Percentiles rank a stretch among this genome's conserved stretches.
phyloP scores from a whole-genome alignment of 1,140 invertebrate species.

The Drosophila sucinea region DNA sequence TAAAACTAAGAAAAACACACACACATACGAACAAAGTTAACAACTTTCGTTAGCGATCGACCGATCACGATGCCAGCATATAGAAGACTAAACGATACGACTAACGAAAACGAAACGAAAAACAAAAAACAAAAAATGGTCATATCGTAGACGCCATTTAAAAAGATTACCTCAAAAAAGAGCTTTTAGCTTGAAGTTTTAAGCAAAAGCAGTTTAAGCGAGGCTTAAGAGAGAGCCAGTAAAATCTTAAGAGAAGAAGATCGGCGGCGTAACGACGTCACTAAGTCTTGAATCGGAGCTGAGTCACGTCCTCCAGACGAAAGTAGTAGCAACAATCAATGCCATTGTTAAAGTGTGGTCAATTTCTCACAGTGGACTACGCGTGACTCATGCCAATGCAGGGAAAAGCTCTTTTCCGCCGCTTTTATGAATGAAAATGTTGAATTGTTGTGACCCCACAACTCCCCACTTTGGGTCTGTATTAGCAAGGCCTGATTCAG shows the following conservation, averaged over 20 bases:
- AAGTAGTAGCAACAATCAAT: slow-evolving; percentile 26
- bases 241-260: slow-evolving; percentile 4
- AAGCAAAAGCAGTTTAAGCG: slow-evolving; percentile 26
- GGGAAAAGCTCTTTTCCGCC: slow-evolving; percentile 58
- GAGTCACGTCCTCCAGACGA: slow-evolving; percentile 51
- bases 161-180: slow-evolving; percentile 36
- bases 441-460: slow-evolving; percentile 11
- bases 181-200: slow-evolving; percentile 53
- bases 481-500: slow-evolving; percentile 58
- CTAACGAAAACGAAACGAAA: slow-evolving; percentile 25
- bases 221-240: slow-evolving; percentile 33
- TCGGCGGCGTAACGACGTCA: slow-evolving; percentile 14
- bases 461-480: background rate
- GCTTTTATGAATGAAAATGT: slow-evolving; percentile 73
- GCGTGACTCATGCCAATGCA: slow-evolving; percentile 45
- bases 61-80: slow-evolving; percentile 64
- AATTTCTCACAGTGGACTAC: slow-evolving; percentile 50
- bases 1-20: slow-evolving; percentile 19
- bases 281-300: slow-evolving; percentile 36
- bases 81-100: slow-evolving; percentile 59
- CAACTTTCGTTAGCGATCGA: slow-evolving; percentile 14
- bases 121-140: background rate
- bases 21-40: slow-evolving; percentile 13
- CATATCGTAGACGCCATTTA: slow-evolving; percentile 45
- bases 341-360: slow-evolving; percentile 7